phyloP scores from a whole-genome alignment of 1,140 invertebrate species.

The Phortica variegata region DNA sequence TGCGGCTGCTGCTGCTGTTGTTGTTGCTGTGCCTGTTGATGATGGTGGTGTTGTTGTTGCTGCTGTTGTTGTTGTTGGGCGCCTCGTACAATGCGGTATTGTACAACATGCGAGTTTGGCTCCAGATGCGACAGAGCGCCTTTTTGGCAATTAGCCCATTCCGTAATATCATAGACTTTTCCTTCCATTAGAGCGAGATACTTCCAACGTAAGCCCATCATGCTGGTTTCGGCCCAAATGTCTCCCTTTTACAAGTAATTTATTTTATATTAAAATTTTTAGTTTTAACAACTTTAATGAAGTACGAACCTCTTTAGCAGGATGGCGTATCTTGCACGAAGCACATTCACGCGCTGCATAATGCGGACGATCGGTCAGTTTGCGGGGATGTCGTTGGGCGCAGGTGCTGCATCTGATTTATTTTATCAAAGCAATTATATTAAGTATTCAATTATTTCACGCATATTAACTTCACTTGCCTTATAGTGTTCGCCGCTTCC shows the following conservation, averaged over 20 bases:
- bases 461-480: conserved; percentile 46
- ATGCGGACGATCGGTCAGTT: conserved; percentile 78
- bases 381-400: conserved; percentile 81
- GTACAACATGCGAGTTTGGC: conserved; percentile 87
- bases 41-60: conserved; percentile 39
- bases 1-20: conserved; percentile 34
- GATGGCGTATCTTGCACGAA: conserved; percentile 86
- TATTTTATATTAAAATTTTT: conserved; percentile 15
- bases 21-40: conserved; percentile 31
- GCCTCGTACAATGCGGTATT: conserved; percentile 87
- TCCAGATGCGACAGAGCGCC: conserved; percentile 75
- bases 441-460: not conserved
- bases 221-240: conserved; percentile 90
- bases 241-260: too few species aligned
- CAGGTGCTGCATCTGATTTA: conserved; percentile 80
- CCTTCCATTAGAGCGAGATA: conserved; percentile 97
- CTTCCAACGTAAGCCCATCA: conserved; percentile 86
- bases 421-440: not conserved
- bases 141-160: conserved; percentile 92
- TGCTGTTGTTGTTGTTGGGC: conserved; percentile 61
- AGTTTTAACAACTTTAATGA: too few species aligned
- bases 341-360: conserved; percentile 88
- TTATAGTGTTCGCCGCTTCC: conserved; percentile 85
- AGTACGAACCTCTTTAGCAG: conserved; percentile 91
- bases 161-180: conserved; percentile 90